Evolutionary conservation across 2,113 vertebrate genomes (phyloP), one percentile per base, ranked within the genome.

Genomic region (Bucco capensis): DNA sequence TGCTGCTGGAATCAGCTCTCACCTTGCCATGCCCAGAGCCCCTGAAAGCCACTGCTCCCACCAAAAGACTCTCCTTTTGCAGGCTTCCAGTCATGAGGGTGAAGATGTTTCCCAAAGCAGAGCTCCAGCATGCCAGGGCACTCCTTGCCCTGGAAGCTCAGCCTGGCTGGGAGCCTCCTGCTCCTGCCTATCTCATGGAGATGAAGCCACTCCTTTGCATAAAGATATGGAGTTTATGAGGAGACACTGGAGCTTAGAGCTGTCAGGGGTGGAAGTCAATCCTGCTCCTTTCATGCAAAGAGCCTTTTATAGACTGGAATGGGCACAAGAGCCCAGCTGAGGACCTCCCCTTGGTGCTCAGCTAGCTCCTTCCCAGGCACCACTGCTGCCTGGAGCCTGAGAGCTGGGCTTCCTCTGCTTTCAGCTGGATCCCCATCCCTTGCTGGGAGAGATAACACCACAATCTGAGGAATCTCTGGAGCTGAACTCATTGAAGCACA

Each of bases 141-240:
- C 76, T 92, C 76, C 92, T 86, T 65, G 70, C 60, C 61, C 89
- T 61, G 91, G 58, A 69, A 75, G 62, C 53, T 69, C 65, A 42
- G 62, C 61, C 62, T 94, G 93, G 94, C 94, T 64, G 65, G 6
- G 2, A 93, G 95, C 86, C 89, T n/a, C 94, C 40, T 31, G 30
- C 0, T 5, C 50, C 74, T 27, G 66, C 84, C 9, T 90, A 92
- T 92, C 93, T 90, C 90, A 70, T 89, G 12, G 90, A 91, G 53
- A 84, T 46, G 77, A 90, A 72, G 74, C 77, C 93, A 86, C 78
- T 78, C 89, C 89, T 95, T 93, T 93, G 87, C 89, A 84, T 89
- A 69, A 89, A 95, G 95, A 96, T 94, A 95, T 10, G 77, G 87
- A 76, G 61, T 96, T 96, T 95, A 96, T 91, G 84, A 90, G 93